Evolutionary conservation across 1,140 invertebrate genomes (phyloP).

Genomic region (Danaus plexippus): DNA sequence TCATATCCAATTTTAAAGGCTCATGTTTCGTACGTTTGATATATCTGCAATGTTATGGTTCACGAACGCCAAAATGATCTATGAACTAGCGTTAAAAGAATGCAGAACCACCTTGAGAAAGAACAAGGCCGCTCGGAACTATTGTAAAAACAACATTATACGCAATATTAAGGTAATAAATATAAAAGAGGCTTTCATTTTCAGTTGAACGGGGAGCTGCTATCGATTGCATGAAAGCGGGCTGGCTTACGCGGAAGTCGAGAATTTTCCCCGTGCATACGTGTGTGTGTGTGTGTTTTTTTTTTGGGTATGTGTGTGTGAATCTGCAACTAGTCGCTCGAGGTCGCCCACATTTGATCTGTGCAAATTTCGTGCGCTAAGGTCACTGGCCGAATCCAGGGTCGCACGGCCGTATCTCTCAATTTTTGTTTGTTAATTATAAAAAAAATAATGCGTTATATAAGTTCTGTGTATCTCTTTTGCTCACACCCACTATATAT

Average conservation of each 20-base stretch:
- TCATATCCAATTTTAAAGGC: too few species aligned
- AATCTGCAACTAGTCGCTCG: slow-evolving; percentile 58
- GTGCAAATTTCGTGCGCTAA: slow-evolving; percentile 65
- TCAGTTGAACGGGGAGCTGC: slow-evolving; percentile 13
- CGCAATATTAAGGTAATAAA: too few species aligned
- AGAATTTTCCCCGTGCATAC: slow-evolving; percentile 48
- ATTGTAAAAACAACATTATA: too few species aligned
- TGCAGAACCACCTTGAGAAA: too few species aligned
- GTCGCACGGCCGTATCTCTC: slow-evolving; percentile 62
- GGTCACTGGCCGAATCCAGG: slow-evolving; percentile 59
- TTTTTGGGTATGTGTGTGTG: slow-evolving; percentile 24
- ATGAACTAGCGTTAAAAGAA: too few species aligned
- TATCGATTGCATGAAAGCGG: slow-evolving; percentile 19
- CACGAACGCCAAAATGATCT: too few species aligned
- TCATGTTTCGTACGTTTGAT: too few species aligned
- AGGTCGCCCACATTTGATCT: slow-evolving; percentile 69
- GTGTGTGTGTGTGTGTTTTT: slow-evolving; percentile 23
- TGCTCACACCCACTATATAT: slow-evolving; percentile 18
- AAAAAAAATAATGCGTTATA: slow-evolving; percentile 69
- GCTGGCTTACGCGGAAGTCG: slow-evolving; percentile 44
- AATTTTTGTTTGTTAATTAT: slow-evolving; percentile 72
- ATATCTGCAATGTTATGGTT: too few species aligned
- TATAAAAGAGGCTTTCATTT: slow-evolving; percentile 3
- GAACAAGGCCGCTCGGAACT: too few species aligned
- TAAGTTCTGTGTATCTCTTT: slow-evolving; percentile 42